These are phyloP conservation scores for Panurus biarmicus DNA, from an alignment of 2,113 vertebrate species.

Conservation along the genomic window DNA sequence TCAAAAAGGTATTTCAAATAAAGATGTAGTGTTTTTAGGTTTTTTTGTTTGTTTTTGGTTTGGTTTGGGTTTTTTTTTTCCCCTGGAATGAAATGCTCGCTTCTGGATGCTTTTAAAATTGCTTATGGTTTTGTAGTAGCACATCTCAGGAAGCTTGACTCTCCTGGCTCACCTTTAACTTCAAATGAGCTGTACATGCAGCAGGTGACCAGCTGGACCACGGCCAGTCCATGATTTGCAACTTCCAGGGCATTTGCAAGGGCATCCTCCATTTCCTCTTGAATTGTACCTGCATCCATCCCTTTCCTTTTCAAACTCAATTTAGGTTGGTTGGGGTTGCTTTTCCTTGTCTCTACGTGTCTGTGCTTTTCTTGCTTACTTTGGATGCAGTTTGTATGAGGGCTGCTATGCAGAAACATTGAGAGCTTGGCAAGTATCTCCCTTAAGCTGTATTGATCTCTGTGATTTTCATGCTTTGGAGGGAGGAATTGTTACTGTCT, in stretches of 20 bases:
- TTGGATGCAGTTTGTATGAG: not conserved
- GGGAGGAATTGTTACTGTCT: not conserved
- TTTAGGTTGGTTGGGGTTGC: not conserved
- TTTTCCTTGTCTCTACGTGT: not conserved
- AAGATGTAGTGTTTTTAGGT: not conserved
- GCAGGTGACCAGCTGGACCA: not conserved
- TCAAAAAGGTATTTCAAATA: not conserved
- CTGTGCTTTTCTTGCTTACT: not conserved
- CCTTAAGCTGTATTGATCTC: not conserved
- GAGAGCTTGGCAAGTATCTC: not conserved
- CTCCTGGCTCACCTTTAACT: not conserved
- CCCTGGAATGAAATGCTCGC: not conserved
- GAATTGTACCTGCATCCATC: not conserved
- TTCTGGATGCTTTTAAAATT: not conserved
- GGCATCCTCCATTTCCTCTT: not conserved
- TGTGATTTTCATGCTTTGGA: not conserved
- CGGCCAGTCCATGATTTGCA: not conserved
- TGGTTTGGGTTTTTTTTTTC: too few relatives aligned
- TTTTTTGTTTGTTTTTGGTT: not conserved
- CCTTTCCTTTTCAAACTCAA: not conserved
- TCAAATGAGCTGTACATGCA: not conserved
- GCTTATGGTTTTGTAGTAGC: not conserved
- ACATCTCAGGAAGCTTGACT: not conserved
- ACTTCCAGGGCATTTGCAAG: not conserved
- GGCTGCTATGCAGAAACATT: not conserved